phyloP scores from a whole-genome alignment of 2,797 vertebrate genomes.

The Falco cherrug region DNA sequence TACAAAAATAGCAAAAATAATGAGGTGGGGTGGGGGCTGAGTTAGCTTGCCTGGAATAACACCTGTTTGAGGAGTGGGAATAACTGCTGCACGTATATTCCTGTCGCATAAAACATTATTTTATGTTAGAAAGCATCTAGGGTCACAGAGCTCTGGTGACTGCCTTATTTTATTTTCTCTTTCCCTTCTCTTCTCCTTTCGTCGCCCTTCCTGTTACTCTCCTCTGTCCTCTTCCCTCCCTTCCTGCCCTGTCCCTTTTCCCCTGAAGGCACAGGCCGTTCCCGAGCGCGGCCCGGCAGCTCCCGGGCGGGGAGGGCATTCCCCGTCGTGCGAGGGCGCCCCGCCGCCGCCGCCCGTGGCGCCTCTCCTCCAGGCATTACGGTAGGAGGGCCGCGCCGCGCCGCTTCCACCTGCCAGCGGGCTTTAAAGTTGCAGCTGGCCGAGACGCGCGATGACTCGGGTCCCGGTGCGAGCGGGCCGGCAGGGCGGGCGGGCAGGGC shows the following conservation, averaged over 20 bases:
- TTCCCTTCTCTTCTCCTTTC: too few relatives aligned
- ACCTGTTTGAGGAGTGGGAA: neutral
- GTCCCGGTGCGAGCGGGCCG: neutral
- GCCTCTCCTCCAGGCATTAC: constrained; percentile 47
- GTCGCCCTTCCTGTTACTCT: too few relatives aligned
- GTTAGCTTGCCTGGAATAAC: neutral
- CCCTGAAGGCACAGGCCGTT: fast-evolving
- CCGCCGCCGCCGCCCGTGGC: neutral
- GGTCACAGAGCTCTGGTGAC: neutral
- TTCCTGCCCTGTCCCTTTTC: fast-evolving
- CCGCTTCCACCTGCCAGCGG: constrained; percentile 76
- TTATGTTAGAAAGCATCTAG: neutral
- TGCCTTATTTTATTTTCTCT: neutral
- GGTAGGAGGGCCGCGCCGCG: constrained; percentile 73
- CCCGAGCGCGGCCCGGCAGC: fast-evolving
- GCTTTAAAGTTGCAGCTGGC: constrained; percentile 76
- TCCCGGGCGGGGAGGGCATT: fast-evolving
- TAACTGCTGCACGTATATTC: fast-evolving
- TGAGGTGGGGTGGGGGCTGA: fast-evolving
- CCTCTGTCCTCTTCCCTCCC: too few relatives aligned
- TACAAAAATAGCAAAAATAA: neutral
- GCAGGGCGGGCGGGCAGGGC: neutral
- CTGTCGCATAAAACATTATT: too few relatives aligned
- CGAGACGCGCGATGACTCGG: constrained; percentile 27
- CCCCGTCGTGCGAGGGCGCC: neutral